Percentiles rank a stretch among this genome's conserved stretches.
Conservation (phyloP, 2,888 invertebrate genomes). For the Trilocha varians region DNA sequence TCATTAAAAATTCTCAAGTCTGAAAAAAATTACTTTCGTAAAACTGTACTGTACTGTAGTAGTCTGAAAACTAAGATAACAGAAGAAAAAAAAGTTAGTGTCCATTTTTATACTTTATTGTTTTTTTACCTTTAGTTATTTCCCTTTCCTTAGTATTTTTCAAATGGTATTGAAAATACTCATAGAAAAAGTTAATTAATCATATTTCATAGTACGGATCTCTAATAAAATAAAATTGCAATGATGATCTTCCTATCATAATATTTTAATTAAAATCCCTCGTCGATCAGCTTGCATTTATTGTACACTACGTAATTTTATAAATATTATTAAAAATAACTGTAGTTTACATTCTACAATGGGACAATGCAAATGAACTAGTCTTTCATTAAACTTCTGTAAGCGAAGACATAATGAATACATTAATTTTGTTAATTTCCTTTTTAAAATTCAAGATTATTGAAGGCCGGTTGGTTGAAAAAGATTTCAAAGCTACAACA, state of each 20-base stretch:
- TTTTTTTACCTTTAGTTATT: no score
- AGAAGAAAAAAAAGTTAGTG: no score
- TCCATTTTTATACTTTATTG: no score
- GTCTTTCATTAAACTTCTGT: slow-evolving; percentile 23
- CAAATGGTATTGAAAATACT: no score
- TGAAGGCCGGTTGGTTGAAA: slow-evolving; percentile 31
- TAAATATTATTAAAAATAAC: slow-evolving; percentile 42
- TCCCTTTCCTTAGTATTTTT: no score
- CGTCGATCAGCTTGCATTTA: neutral
- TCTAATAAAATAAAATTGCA: neutral
- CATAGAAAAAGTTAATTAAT: no score
- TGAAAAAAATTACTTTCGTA: no score
- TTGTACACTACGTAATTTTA: neutral
- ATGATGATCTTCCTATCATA: neutral
- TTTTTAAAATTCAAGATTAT: slow-evolving; percentile 16
- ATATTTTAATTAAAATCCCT: neutral
- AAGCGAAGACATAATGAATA: slow-evolving; percentile 30
- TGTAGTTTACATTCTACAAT: slow-evolving; percentile 40
- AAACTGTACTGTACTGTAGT: no score
- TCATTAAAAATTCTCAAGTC: no score
- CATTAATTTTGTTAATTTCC: slow-evolving; percentile 20
- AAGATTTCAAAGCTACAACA: slow-evolving; percentile 24
- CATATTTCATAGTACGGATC: no score
- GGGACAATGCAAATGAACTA: slow-evolving; percentile 30
- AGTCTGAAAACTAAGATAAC: no score